Evolutionary conservation across 1,140 invertebrate genomes (phyloP).

Genomic region (Harpegnathos saltator): DNA sequence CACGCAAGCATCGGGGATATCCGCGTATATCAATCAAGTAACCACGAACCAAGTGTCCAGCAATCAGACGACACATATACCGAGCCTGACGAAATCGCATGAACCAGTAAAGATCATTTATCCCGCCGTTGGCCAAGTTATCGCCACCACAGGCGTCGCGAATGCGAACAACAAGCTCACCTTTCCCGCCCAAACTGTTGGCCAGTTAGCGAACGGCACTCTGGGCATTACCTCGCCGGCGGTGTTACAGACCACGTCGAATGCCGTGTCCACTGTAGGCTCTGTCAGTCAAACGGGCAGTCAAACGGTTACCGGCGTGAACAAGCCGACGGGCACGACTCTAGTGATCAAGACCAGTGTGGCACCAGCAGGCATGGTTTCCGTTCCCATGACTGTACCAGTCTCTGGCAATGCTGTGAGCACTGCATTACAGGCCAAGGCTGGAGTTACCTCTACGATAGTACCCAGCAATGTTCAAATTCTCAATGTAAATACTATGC

Average conservation of each 20-base stretch:
- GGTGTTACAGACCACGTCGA: conserved; percentile 79
- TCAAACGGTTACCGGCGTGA: conserved; percentile 82
- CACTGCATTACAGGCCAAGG: conserved; percentile 87
- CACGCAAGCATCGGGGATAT: conserved; percentile 70
- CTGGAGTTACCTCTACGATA: conserved; percentile 86
- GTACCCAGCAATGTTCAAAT: conserved; percentile 93
- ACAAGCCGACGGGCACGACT: conserved; percentile 88
- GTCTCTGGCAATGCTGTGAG: conserved; percentile 84
- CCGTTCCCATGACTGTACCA: conserved; percentile 90
- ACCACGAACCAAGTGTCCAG: conserved; percentile 80
- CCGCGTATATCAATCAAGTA: conserved; percentile 81
- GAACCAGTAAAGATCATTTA: conserved; percentile 86
- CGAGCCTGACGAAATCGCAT: conserved; percentile 72
- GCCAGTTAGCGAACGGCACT: conserved; percentile 82
- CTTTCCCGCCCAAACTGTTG: conserved; percentile 87
- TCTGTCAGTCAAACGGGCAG: conserved; percentile 74
- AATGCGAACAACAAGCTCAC: conserved; percentile 81
- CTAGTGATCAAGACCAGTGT: conserved; percentile 90
- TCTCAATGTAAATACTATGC: conserved; percentile 91
- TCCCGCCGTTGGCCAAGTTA: conserved; percentile 81
- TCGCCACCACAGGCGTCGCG: conserved; percentile 80
- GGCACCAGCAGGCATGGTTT: conserved; percentile 88
- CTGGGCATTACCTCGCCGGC: conserved; percentile 79
- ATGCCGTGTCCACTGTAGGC: conserved; percentile 79
- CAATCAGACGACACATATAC: conserved; percentile 76